Conservation (phyloP, 2,797 vertebrate genomes). For the Myotis planiceps region DNA sequence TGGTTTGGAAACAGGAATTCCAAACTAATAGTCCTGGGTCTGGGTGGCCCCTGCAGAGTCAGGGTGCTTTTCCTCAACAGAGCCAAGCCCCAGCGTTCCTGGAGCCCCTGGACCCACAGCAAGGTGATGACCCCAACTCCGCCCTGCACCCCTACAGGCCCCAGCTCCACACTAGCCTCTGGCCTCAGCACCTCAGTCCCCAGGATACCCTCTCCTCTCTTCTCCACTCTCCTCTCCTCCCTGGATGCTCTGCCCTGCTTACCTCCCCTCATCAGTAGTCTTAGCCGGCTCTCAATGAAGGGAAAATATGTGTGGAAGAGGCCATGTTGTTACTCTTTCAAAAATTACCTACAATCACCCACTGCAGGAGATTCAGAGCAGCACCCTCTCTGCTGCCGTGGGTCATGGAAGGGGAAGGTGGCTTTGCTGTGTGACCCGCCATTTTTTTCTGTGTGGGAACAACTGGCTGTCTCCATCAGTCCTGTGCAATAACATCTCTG, state of each 20-base stretch:
- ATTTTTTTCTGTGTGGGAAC: neutral
- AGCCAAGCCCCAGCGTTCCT: neutral
- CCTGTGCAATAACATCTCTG: neutral
- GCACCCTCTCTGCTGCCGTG: neutral
- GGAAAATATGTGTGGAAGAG: too few species aligned
- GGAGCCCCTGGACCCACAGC: neutral
- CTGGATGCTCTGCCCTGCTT: neutral
- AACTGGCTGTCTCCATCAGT: too few species aligned
- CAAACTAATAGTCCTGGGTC: accelerated
- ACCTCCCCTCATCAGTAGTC: neutral
- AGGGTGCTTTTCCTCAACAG: neutral
- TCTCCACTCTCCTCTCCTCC: neutral
- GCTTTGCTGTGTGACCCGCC: neutral
- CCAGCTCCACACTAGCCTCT: accelerated
- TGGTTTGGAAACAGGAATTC: neutral
- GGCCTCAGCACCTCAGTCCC: neutral
- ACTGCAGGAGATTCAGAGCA: neutral
- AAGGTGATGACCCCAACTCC: neutral
- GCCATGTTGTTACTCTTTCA: neutral
- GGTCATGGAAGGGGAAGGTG: neutral
- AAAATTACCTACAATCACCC: neutral
- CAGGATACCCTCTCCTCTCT: neutral
- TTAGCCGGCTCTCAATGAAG: neutral
- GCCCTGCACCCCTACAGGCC: neutral
- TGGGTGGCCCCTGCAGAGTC: neutral